Base-by-base conservation (phyloP, 2,888 invertebrate genomes). In the Lottia gigantea region DNA sequence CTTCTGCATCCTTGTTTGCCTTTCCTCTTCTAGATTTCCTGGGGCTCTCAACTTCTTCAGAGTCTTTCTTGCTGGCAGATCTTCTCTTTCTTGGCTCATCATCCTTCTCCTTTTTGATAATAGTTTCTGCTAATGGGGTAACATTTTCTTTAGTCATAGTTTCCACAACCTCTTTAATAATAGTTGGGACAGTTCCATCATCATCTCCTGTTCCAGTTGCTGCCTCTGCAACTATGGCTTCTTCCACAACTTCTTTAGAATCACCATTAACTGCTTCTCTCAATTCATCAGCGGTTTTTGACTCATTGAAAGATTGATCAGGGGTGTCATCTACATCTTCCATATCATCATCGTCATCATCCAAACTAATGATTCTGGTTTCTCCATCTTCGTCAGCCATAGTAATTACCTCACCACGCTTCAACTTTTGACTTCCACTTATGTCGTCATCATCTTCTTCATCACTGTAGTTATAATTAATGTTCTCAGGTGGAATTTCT, bases 271-370 rank as follows among this genome's bases (percentile, higher is more conserved):
- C 73, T 15, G 71, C 67, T 19, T 67, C 71, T 26, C 68, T 73
- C 49, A 76, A 74, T 40, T 78, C 78, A 62, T 76, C 77, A n/a
- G 75, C 63, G 11, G 47, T 46, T 31, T 55, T 67, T 26, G 49
- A n/a, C 15, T 49, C 49, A 49, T 47, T 31, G 25, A 19, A 26
- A n/a, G 68, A 68, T 14, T 19, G 26, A 46, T 63, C 47, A 19
- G 68, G 63, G n/a, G 63, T 55, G 23, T 49, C 68, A 46, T 55
- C 71, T 16, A 46, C 64, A 47, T 71, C 71, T 14, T 71, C 76
- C 15, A 49, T 66, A 25, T 73, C 72, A 16, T 68, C 74, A n/a
- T 64, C 70, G 26, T 69, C 75, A 49, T 71, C 74, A 61, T 72
- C 74, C 40, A 74, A 64, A 62, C 71, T 74, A n/a, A 74, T 74